Conservation (phyloP, 2,888 invertebrate genomes). For the Archips crataeganus region DNA sequence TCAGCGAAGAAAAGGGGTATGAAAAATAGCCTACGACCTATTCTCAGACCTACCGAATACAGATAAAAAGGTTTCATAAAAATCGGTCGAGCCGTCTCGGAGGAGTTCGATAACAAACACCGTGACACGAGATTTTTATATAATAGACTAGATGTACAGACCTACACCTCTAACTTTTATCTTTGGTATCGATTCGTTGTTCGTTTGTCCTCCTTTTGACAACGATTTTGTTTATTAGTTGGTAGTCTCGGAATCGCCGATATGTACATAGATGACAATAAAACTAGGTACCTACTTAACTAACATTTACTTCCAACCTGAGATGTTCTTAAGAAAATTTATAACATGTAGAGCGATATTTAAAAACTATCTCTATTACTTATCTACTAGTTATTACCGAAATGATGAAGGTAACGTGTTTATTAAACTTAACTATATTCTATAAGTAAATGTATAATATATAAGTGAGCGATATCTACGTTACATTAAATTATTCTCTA, state of each 20-base stretch:
- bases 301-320: not conserved
- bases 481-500: conserved; percentile 51
- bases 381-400: not conserved
- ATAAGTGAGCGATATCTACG: conserved; percentile 14
- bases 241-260: no score
- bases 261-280: no score
- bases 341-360: not conserved
- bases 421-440: not conserved
- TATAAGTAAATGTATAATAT: not conserved
- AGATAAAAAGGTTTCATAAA: no score
- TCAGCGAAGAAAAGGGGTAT: no score
- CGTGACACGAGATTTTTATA: no score
- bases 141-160: not conserved
- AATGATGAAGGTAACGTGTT: not conserved
- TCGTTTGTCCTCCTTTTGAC: not conserved
- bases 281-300: no score
- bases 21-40: no score
- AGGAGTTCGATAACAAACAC: no score
- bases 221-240: no score
- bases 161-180: not conserved
- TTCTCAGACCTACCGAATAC: no score
- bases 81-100: no score
- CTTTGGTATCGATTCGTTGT: not conserved
- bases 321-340: not conserved
- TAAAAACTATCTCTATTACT: not conserved